These are phyloP conservation scores for Micrastur ruficollis DNA, from an alignment of 2,797 vertebrate species.

Conservation along the genomic window DNA sequence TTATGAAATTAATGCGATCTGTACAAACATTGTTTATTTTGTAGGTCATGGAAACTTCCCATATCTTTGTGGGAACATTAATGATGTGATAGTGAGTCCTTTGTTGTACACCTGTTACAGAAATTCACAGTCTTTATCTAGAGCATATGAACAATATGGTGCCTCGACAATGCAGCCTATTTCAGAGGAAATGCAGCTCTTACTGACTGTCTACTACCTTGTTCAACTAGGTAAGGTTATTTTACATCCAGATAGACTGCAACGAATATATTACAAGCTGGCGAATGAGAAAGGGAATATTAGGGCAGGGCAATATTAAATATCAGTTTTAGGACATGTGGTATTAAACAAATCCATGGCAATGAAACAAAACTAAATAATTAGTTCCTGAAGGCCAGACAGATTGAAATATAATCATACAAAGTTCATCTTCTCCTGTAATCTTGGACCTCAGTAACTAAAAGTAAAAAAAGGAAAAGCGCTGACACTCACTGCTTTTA, in stretches of 20 bases:
- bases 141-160: constrained; percentile 88
- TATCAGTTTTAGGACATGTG: not conserved
- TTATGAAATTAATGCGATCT: not conserved
- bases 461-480: not conserved
- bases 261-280: not conserved
- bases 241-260: not conserved
- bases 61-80: constrained; percentile 88
- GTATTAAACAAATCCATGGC: not conserved
- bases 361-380: not conserved
- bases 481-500: not conserved
- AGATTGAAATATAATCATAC: not conserved
- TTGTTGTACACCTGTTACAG: constrained; percentile 90
- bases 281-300: not conserved
- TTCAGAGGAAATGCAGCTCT: constrained; percentile 94
- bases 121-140: constrained; percentile 89
- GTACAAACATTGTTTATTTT: not conserved
- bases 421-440: not conserved
- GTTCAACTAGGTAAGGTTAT: constrained; percentile 90
- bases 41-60: constrained; percentile 93
- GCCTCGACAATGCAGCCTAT: constrained; percentile 87
- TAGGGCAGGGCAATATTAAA: not conserved
- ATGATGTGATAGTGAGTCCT: constrained; percentile 88
- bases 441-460: not conserved
- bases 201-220: constrained; percentile 96
- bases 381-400: not conserved